Base-by-base conservation (phyloP, 1,140 invertebrate genomes). In the Orussus abietinus region DNA sequence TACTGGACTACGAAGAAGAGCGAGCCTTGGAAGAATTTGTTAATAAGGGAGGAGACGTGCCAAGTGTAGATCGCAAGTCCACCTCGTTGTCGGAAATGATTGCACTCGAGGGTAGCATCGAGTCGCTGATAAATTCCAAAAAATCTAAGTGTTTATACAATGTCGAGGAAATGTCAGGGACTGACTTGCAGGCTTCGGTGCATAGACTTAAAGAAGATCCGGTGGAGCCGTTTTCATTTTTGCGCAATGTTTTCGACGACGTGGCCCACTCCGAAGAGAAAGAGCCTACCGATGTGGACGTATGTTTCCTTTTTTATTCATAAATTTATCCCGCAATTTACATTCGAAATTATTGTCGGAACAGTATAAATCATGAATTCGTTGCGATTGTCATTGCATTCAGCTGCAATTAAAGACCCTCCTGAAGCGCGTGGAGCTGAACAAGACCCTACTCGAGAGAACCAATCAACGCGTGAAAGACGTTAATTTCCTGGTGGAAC, bases 151-250 rank as follows among this genome's bases (percentile, higher is more conserved):
- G n/a, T n/a, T 26, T 39, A 3, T 47, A 37, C 5, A 15, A 46
- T 13, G 11, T 54, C 7, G 40, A 49, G 20, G 13, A 19, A 35
- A 38, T 45, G 14, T 38, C 38, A 9, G 3, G 9, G 1, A 14
- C 45, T 15, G 35, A 54, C 25, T 40, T 57, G 12, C 35, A 44
- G 14, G 37, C 45, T 31, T 49, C 53, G 17, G n/a, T 61, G 12
- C 2, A 34, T 25, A 47, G 42, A 32, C 38, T 48, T 10, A 52
- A 39, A 28, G 41, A 57, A 32, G 47, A 49, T 42, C 42, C 54
- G 1, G 28, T 22, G 5, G 44, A 59, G 33, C 61, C 56, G 7
- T 61, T 52, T 25, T 29, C 38, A 15, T 63, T 63, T 44, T 42
- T 61, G 21, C 40, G 26, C 2, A 34, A 55, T 26, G 42, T 63